Percentiles rank a stretch among this genome's conserved stretches.
Conservation (phyloP, 2,113 vertebrate genomes). For the Clarias magur region DNA sequence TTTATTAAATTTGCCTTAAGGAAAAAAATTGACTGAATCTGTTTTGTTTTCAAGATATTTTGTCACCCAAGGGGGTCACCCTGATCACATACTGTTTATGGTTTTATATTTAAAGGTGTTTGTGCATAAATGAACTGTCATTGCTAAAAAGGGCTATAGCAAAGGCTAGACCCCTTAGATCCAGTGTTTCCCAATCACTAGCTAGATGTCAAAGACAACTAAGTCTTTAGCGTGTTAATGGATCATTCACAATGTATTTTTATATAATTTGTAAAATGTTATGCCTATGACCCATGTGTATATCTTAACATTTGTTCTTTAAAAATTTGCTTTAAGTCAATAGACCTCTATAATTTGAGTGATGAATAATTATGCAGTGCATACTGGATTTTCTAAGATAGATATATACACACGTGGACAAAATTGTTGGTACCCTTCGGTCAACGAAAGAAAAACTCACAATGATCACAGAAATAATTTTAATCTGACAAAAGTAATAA, state of each 20-base stretch:
- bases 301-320: not conserved
- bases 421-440: too few relatives aligned
- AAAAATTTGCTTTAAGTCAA: not conserved
- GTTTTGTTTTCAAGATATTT: not conserved
- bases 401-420: too few relatives aligned
- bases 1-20: slow-evolving; percentile 74
- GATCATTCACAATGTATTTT: not conserved
- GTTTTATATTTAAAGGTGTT: not conserved
- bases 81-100: not conserved
- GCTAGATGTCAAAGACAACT: not conserved
- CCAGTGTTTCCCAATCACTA: not conserved
- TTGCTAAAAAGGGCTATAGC: not conserved
- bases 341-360: not conserved
- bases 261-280: not conserved
- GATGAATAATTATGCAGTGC: not conserved
- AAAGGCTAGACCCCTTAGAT: not conserved
- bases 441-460: too few relatives aligned
- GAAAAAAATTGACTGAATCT: not conserved
- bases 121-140: not conserved
- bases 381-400: not conserved
- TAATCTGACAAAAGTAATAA: too few relatives aligned
- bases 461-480: too few relatives aligned
- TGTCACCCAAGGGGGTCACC: not conserved
- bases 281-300: not conserved
- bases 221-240: not conserved